A percentile compares a stretch with the other conserved stretches of the same genome.
Conservation (phyloP, 2,888 invertebrate genomes). For the Brachyptera putata region DNA sequence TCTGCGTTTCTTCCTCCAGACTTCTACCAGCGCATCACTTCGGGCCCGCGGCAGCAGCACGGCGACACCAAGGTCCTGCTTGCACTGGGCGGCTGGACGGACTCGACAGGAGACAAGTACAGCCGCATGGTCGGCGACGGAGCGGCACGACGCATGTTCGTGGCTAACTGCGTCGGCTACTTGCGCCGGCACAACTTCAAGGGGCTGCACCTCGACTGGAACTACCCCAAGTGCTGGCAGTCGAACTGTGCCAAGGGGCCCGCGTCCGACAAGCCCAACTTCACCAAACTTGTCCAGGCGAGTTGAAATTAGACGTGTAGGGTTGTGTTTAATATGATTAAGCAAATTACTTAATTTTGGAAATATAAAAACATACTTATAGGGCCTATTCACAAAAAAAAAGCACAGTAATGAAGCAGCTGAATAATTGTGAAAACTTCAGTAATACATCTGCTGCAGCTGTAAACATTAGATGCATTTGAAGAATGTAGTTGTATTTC, state of each 20-base stretch:
- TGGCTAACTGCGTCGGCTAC: constrained; percentile 64
- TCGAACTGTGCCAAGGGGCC: constrained; percentile 82
- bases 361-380: neutral
- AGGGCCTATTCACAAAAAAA: neutral
- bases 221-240: constrained; percentile 92
- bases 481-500: no score
- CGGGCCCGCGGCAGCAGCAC: constrained; percentile 51
- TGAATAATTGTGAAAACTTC: no score
- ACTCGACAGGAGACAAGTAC: constrained; percentile 84
- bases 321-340: no score
- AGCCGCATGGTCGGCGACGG: constrained; percentile 69
- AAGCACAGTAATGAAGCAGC: no score
- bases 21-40: constrained; percentile 72
- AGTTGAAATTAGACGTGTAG: no score
- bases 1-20: constrained; percentile 52
- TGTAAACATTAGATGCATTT: no score
- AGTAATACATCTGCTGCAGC: no score
- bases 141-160: constrained; percentile 63
- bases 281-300: constrained; percentile 69
- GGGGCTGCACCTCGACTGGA: constrained; percentile 91
- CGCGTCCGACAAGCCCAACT: constrained; percentile 70
- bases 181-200: constrained; percentile 71
- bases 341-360: neutral
- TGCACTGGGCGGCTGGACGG: constrained; percentile 94
- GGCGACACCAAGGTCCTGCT: constrained; percentile 57